These are phyloP conservation scores for Cremastobaeus sp. DNA, from an alignment of 2,888 invertebrate species.

Conservation along the genomic window DNA sequence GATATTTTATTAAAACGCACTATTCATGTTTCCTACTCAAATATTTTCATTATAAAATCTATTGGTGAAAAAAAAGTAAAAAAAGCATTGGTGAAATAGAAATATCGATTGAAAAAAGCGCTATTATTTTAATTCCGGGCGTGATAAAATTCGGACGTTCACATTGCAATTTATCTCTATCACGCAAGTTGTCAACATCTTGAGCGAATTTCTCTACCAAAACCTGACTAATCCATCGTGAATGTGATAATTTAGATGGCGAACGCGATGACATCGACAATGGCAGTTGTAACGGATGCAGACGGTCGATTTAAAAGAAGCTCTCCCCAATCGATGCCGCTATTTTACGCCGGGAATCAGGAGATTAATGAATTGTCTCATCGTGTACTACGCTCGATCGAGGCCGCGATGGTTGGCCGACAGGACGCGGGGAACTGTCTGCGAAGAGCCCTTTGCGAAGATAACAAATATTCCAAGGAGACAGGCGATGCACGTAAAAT, in stretches of 20 bases:
- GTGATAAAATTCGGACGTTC: too few species aligned
- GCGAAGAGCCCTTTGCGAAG: slow-evolving; percentile 83
- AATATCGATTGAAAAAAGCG: too few species aligned
- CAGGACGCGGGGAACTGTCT: slow-evolving; percentile 81
- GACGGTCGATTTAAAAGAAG: slow-evolving; percentile 67
- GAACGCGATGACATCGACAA: slow-evolving; percentile 61
- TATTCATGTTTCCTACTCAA: too few species aligned
- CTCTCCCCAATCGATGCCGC: slow-evolving; percentile 53
- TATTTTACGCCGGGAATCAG: slow-evolving; percentile 74
- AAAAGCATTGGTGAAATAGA: too few species aligned
- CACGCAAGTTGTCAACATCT: too few species aligned
- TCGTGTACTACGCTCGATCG: slow-evolving; percentile 80
- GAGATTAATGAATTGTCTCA: slow-evolving; percentile 81
- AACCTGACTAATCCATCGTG: slow-evolving; percentile 14
- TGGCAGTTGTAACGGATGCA: slow-evolving; percentile 47
- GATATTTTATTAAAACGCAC: too few species aligned
- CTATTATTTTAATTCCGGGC: too few species aligned
- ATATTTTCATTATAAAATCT: too few species aligned
- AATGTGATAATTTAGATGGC: slow-evolving; percentile 56
- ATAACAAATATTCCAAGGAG: slow-evolving; percentile 82
- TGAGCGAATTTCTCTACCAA: too few species aligned
- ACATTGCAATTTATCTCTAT: too few species aligned
- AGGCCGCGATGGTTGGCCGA: slow-evolving; percentile 80
- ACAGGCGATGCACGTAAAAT: slow-evolving; percentile 81
- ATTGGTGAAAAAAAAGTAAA: too few species aligned